Base-by-base conservation (phyloP, 2,113 vertebrate species). In the Dicerorhinus sumatrensis region DNA sequence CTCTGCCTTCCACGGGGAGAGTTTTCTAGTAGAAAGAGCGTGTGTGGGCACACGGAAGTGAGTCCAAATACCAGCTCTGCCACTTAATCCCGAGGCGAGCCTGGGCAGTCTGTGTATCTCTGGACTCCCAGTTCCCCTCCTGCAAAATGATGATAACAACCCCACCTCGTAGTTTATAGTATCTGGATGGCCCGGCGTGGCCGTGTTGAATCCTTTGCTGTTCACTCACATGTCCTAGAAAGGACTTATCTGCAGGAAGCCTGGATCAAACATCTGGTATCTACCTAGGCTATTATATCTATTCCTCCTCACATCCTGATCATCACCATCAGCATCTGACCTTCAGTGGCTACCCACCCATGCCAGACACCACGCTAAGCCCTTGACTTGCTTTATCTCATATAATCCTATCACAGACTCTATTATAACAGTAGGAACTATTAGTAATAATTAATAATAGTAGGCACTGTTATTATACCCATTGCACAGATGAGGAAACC, bases 51-150 rank as follows among this genome's bases (percentile, higher is more conserved):
- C 16, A 42, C 48, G 62, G 21, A 63, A 58, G 12, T 77, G 12
- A 8, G 2, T 48, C 17, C 31, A 54, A 42, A 79, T 72, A 21
- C 27, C 25, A 36, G 33, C 31, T 67, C 25, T 86, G 21, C 16
- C 4, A 1, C 29, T 65, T 72, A 25, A 62, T 92, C 11, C 2
- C 0, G 0, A 33, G 8, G 36, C 27, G 46, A 84, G 51, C 8
- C 33, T 20, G 23, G 27, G 73, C 12, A 42, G 9, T 46, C 42
- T 46, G 0, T 70, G 23, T 25, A 33, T 39, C 20, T 36, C 17
- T 51, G 4, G 11, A n/a, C 48, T 31, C 27, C 54, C 70, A 8
- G 18, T 60, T 91, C 21, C 23, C 17, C n/a, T 62, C 72, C 58
- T 88, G 14, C 2, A 77, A 87, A 69, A 33, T 39, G 51, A 18